A percentile compares a stretch with the other conserved stretches of the same genome.
Evolutionary conservation across 2,797 vertebrate species (phyloP).

Genomic region (Danio jaintianensis): DNA sequence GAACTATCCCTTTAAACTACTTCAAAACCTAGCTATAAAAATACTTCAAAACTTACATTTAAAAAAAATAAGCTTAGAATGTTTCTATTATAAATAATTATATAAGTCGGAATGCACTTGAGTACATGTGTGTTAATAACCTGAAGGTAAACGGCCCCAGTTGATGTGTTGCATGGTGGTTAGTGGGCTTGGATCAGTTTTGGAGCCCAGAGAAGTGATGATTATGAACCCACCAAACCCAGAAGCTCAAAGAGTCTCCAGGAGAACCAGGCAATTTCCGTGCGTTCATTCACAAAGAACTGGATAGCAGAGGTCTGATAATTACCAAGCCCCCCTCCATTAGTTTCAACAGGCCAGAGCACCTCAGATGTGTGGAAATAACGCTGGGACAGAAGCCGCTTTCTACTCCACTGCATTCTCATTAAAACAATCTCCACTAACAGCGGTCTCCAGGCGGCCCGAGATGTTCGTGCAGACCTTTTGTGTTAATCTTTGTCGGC

Average conservation of each 20-base stretch:
- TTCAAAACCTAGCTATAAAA: no score
- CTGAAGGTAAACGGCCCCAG: neutral
- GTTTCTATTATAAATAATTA: neutral
- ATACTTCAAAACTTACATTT: no score
- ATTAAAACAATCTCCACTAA: slow-evolving; percentile 60
- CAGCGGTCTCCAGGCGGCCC: slow-evolving; percentile 43
- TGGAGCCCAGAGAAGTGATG: slow-evolving; percentile 4
- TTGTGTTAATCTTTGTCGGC: slow-evolving; percentile 48
- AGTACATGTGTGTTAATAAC: neutral
- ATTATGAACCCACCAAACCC: slow-evolving; percentile 5
- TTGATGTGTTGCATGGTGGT: neutral
- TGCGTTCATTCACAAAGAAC: slow-evolving; percentile 7
- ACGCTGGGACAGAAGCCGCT: slow-evolving; percentile 27
- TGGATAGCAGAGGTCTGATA: slow-evolving; percentile 24
- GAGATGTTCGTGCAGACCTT: slow-evolving; percentile 43
- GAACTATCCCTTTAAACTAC: no score
- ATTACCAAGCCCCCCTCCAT: slow-evolving; percentile 32
- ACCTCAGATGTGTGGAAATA: slow-evolving; percentile 41
- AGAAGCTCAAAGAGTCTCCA: slow-evolving; percentile 30
- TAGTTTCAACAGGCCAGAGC: slow-evolving; percentile 39
- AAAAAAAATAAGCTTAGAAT: no score
- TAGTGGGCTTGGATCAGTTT: slow-evolving; percentile 17
- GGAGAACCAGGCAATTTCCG: slow-evolving; percentile 18
- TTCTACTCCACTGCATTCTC: slow-evolving; percentile 60
- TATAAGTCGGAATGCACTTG: neutral